phyloP scores from a whole-genome alignment of 2,888 invertebrate species.

The Doris montereyensis region DNA sequence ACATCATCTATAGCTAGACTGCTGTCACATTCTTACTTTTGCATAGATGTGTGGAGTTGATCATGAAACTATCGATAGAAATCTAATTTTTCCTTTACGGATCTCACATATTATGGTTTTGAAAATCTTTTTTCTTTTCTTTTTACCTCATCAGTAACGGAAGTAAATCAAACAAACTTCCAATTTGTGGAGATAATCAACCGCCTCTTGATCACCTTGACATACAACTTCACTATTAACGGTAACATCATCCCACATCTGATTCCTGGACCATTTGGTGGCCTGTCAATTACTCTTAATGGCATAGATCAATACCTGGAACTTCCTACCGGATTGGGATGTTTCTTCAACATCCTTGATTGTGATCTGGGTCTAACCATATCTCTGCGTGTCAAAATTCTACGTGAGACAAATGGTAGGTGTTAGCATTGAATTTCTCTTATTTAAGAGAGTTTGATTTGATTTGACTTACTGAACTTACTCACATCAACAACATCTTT shows the following conservation, averaged over 20 bases:
- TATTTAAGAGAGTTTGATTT: too few species aligned
- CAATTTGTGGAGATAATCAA: constrained; percentile 50
- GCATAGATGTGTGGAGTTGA: too few species aligned
- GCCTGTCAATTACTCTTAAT: constrained; percentile 51
- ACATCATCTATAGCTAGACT: too few species aligned
- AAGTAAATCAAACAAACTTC: constrained; percentile 47
- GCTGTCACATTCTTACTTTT: too few species aligned
- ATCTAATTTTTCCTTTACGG: too few species aligned
- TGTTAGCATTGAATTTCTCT: not conserved
- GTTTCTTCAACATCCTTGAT: constrained; percentile 46
- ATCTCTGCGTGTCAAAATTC: constrained; percentile 47
- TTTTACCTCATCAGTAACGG: constrained; percentile 43
- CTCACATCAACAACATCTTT: too few species aligned
- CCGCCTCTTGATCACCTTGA: constrained; percentile 45
- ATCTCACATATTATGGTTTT: not conserved
- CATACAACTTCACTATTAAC: constrained; percentile 46
- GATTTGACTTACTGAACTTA: too few species aligned
- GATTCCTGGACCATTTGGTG: constrained; percentile 54
- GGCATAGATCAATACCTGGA: constrained; percentile 55
- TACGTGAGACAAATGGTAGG: constrained; percentile 35
- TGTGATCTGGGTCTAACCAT: constrained; percentile 52
- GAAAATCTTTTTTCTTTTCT: not conserved
- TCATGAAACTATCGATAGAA: too few species aligned
- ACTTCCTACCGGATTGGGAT: constrained; percentile 44
- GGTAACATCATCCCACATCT: constrained; percentile 48